Conservation (phyloP, 2,797 vertebrate species). For the Tokudaia tokunoshimensis region DNA sequence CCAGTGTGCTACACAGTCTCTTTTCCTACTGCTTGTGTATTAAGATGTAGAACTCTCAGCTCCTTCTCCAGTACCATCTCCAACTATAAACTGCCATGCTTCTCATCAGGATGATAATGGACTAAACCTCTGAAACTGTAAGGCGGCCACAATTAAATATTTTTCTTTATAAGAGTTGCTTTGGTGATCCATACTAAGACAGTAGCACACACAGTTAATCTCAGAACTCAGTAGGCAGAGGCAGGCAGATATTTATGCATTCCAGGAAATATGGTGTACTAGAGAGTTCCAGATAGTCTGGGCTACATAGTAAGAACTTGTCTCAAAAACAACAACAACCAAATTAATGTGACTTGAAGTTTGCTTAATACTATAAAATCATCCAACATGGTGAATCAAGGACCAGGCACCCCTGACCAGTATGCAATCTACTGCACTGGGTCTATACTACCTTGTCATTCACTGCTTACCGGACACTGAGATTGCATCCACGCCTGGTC, state of each 20-base stretch:
- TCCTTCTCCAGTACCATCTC: too few species aligned
- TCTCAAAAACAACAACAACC: background rate
- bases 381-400: background rate
- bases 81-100: too few species aligned
- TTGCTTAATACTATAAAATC: background rate
- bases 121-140: too few species aligned
- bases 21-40: too few species aligned
- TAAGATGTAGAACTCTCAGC: too few species aligned
- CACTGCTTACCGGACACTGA: background rate
- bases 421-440: background rate
- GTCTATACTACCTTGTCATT: background rate
- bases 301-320: background rate
- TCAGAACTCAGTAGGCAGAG: background rate
- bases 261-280: background rate
- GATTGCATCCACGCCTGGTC: background rate
- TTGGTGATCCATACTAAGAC: too few species aligned
- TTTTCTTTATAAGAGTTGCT: too few species aligned
- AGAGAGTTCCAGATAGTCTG: background rate
- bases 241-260: background rate
- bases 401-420: background rate
- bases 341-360: background rate
- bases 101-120: too few species aligned
- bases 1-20: too few species aligned
- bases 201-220: background rate
- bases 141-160: too few species aligned